phyloP scores from a whole-genome alignment of 2,113 vertebrate genomes.

The Calyptomena viridis region DNA sequence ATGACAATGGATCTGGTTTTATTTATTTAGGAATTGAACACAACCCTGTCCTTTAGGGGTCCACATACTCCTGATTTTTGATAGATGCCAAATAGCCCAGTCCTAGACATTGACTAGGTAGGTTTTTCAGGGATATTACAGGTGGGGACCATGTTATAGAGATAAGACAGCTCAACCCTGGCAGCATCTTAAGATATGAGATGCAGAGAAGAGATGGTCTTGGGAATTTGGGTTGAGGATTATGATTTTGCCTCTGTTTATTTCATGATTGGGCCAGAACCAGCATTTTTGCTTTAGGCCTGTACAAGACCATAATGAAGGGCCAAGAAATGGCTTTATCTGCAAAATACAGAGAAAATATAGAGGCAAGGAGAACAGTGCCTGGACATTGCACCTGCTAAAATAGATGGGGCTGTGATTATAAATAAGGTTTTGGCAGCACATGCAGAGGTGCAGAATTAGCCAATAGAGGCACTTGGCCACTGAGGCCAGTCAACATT shows the following conservation, averaged over 20 bases:
- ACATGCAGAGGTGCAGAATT: background rate
- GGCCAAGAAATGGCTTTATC: too few relatives aligned
- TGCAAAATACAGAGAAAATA: too few relatives aligned
- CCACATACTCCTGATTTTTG: background rate
- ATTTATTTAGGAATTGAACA: background rate
- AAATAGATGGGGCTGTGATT: background rate
- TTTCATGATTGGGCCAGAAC: too few relatives aligned
- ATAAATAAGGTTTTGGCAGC: background rate
- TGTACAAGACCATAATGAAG: too few relatives aligned
- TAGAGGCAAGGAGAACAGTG: background rate
- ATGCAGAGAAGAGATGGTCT: too few relatives aligned
- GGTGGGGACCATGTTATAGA: background rate
- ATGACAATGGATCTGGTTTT: background rate
- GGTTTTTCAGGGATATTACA: background rate
- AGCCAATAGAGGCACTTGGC: background rate
- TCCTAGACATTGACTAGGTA: accelerated
- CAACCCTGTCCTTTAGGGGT: background rate
- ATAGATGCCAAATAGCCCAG: background rate
- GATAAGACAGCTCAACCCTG: background rate
- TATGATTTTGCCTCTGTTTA: too few relatives aligned
- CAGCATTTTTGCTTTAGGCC: too few relatives aligned
- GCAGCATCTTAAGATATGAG: background rate
- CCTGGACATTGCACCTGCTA: background rate
- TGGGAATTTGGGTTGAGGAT: too few relatives aligned
- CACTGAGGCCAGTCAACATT: background rate